phyloP scores from a whole-genome alignment of 2,797 vertebrate species.

The Rachycentron canadum region DNA sequence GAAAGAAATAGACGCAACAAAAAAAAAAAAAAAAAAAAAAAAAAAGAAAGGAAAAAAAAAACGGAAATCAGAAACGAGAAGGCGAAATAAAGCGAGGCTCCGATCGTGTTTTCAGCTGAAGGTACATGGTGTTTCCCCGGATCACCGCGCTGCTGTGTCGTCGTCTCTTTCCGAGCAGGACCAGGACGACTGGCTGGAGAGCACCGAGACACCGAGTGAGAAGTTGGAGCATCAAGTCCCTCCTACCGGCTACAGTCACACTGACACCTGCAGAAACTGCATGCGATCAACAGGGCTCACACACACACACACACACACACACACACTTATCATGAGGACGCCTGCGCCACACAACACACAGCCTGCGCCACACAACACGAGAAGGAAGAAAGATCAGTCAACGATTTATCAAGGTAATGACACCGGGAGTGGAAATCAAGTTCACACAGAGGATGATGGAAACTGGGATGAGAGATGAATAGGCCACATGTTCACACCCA shows the following conservation, averaged over 20 bases:
- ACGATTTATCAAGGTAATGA: too few relatives aligned
- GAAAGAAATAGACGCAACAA: slow-evolving; percentile 44
- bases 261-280: slow-evolving; percentile 81
- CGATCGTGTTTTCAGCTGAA: slow-evolving; percentile 79
- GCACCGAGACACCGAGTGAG: slow-evolving; percentile 76
- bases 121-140: slow-evolving; percentile 85
- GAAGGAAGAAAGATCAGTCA: too few relatives aligned
- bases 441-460: too few relatives aligned
- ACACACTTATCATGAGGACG: not conserved
- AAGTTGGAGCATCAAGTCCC: slow-evolving; percentile 95
- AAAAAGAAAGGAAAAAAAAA: slow-evolving; percentile 42
- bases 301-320: too few relatives aligned
- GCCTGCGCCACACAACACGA: too few relatives aligned
- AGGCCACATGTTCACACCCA: too few relatives aligned
- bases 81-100: slow-evolving; percentile 69
- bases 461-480: too few relatives aligned
- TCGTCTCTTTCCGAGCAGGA: slow-evolving; percentile 78
- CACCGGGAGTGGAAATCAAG: too few relatives aligned
- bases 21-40: too few relatives aligned
- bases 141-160: slow-evolving; percentile 73
- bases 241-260: slow-evolving; percentile 94
- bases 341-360: not conserved
- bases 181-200: slow-evolving; percentile 87
- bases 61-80: slow-evolving; percentile 64
- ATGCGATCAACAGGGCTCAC: slow-evolving; percentile 58